Conservation (phyloP, 53 echinoderm and acorn worm genomes). For the Paracentrotus lividus region DNA sequence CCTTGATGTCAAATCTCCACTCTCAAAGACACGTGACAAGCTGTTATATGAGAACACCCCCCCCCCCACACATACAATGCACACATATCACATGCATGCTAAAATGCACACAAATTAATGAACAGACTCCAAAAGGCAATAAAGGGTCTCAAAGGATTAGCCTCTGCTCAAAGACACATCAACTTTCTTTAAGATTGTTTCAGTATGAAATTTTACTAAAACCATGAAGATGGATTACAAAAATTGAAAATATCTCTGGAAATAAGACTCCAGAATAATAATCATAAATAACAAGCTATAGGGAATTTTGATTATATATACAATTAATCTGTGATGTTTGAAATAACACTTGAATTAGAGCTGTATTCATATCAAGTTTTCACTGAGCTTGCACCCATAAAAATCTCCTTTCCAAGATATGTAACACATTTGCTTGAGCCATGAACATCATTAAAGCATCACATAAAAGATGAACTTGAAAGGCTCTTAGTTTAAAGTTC, state of each 20-base stretch:
- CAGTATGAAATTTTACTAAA: too few relatives aligned
- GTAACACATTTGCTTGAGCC: neutral
- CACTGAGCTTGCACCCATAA: neutral
- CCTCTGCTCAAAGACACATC: neutral
- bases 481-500: neutral
- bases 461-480: neutral
- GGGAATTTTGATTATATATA: too few relatives aligned
- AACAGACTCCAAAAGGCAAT: neutral
- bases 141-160: neutral
- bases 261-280: neutral
- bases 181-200: neutral
- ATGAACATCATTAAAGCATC: neutral
- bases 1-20: neutral
- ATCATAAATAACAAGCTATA: neutral
- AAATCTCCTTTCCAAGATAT: neutral
- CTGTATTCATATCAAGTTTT: neutral
- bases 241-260: too few relatives aligned
- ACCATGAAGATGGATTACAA: too few relatives aligned
- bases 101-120: neutral
- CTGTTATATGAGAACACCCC: neutral
- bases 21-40: neutral
- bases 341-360: too few relatives aligned
- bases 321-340: too few relatives aligned
- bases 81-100: neutral
- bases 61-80: neutral